A percentile compares a stretch with the other conserved stretches of the same genome.
These are phyloP conservation scores for Dasysyrphus tricinctus DNA, from an alignment of 2,888 invertebrate genomes.

Conservation along the genomic window DNA sequence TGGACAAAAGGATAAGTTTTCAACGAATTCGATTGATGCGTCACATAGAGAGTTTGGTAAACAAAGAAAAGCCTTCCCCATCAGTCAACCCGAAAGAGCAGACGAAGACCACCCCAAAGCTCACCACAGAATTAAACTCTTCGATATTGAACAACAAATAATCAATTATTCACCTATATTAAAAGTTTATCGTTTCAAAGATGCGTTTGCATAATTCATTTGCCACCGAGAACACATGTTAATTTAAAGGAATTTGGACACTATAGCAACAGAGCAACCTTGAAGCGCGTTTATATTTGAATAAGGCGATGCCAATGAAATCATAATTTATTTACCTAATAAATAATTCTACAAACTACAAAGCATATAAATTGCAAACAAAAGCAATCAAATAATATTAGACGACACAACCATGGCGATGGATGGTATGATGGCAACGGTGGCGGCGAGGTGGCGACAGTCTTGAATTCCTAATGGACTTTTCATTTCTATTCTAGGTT, in stretches of 20 bases:
- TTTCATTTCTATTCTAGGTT: conserved; percentile 5
- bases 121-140: no score
- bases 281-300: background rate
- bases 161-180: background rate
- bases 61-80: no score
- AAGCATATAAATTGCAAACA: conserved; percentile 19
- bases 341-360: background rate
- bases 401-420: background rate
- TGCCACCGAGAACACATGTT: background rate
- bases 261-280: background rate
- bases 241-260: background rate
- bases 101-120: no score
- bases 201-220: background rate
- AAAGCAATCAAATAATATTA: conserved; percentile 19
- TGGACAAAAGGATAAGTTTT: no score
- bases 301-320: background rate
- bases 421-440: background rate
- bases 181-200: background rate
- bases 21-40: no score
- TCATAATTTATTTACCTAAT: conserved; percentile 29
- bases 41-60: no score
- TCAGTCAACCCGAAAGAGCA: no score
- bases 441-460: background rate
- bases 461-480: conserved; percentile 39
- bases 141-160: background rate